Percentiles rank a stretch among this genome's conserved stretches.
These are phyloP conservation scores for Scrobipalpa atriplicella DNA, from an alignment of 2,888 invertebrate genomes.

Conservation along the genomic window DNA sequence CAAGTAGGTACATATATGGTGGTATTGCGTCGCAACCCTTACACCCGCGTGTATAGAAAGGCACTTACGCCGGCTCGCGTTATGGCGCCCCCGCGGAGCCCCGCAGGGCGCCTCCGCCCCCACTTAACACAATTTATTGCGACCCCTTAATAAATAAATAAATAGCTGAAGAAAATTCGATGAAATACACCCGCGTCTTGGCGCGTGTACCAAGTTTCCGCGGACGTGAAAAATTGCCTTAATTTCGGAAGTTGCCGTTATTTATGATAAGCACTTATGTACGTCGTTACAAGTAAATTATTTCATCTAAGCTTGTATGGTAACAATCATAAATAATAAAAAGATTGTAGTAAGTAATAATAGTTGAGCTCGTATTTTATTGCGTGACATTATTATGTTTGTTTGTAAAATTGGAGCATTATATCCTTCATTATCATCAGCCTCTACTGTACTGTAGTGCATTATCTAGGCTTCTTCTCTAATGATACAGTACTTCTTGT, in stretches of 20 bases:
- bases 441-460: too few relatives aligned
- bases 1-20: background rate
- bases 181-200: slow-evolving; percentile 69
- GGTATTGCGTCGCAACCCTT: slow-evolving; percentile 41
- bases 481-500: too few relatives aligned
- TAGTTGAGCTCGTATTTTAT: background rate
- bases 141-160: slow-evolving; percentile 82
- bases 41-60: slow-evolving; percentile 71
- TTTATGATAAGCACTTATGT: slow-evolving; percentile 22
- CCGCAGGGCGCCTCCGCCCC: slow-evolving; percentile 76
- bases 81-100: slow-evolving; percentile 74
- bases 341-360: background rate
- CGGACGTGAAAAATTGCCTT: slow-evolving; percentile 56
- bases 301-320: background rate
- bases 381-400: too few relatives aligned
- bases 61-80: slow-evolving; percentile 76
- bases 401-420: too few relatives aligned
- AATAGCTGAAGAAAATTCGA: slow-evolving; percentile 80
- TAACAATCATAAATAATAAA: background rate
- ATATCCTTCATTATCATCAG: too few relatives aligned
- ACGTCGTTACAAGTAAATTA: background rate
- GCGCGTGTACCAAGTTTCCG: slow-evolving; percentile 41
- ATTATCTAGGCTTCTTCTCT: too few relatives aligned
- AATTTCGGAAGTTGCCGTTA: slow-evolving; percentile 47
- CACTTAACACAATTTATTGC: slow-evolving; percentile 82